phyloP scores from a whole-genome alignment of 2,113 vertebrate genomes.

The Corynorhinus townsendii region DNA sequence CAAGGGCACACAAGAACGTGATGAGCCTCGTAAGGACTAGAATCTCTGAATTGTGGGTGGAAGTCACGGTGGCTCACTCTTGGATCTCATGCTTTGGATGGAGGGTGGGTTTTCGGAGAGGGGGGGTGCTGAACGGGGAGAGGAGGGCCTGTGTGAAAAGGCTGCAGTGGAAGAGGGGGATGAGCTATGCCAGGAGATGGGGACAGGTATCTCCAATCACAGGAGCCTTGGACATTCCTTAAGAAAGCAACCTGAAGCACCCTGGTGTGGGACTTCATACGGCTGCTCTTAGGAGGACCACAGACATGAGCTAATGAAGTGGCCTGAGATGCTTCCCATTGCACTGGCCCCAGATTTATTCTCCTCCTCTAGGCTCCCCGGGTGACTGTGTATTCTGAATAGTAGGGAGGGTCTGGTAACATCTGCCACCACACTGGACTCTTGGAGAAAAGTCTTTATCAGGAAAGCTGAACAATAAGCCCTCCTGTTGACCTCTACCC shows the following conservation, averaged over 20 bases:
- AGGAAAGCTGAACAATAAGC: background rate
- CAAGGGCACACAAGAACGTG: background rate
- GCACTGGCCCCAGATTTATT: background rate
- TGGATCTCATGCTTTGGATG: accelerated
- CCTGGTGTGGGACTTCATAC: accelerated
- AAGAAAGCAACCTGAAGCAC: background rate
- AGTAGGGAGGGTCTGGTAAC: background rate
- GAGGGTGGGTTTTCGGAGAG: background rate
- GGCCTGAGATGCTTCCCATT: background rate
- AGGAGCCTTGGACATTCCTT: background rate
- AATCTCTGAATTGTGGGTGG: background rate
- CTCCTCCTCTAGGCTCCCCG: background rate
- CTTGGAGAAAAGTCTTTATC: background rate
- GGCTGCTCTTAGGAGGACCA: background rate
- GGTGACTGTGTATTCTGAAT: background rate
- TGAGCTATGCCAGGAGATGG: background rate
- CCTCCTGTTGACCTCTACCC: background rate
- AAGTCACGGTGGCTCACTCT: background rate
- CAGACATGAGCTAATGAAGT: background rate
- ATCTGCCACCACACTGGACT: background rate
- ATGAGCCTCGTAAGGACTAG: background rate
- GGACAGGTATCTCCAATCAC: background rate
- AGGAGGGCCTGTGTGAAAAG: background rate
- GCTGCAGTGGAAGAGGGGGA: background rate
- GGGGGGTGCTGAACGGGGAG: background rate